Evolutionary conservation across 2,113 vertebrate genomes (phyloP), one percentile per base, ranked within the genome.

Genomic region (Chaetodon trifascialis): DNA sequence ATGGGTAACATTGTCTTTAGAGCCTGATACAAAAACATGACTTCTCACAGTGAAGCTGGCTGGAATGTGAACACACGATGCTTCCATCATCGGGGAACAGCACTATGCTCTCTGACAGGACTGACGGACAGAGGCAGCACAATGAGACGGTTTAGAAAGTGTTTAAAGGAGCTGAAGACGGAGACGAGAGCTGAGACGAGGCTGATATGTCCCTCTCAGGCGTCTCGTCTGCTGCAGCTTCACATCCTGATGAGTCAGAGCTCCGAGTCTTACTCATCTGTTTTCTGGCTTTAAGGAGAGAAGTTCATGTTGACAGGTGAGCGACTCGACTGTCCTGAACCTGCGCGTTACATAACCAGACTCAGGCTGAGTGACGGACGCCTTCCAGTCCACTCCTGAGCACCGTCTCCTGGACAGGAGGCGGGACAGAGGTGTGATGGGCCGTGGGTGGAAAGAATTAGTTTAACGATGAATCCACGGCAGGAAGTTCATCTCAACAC

Each of bases 301-400:
- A 47, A 4, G 19, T 66, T 47, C 42, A 15, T 17, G 46, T 7
- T 65, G 80, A 83, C 80, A 83, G 80, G 67, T 77, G 72, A 83
- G 5, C 17, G 34, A 71, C 47, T 83, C 49, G 16, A n/a, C 30
- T 2, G 55, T 60, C 7, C 64, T 0, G 14, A 23, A 44, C 46
- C 34, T 11, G 14, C 0, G 38, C 0, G 0, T 78, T 78, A 77
- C 14, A 7, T 52, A 77, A 83, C 58, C 0, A 14, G 38, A 4
- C 62, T 23, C 17, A 60, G 21, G 30, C 70, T 11, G 42, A 21
- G 17, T 3, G 66, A 42, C 2, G n/a, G 4, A 56, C 52, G 5
- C 46, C 4, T 34, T 17, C 1, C 9, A 11, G 63, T 67, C 64
- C 14, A 17, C 8, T 36, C 6, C 59, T 38, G 58, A 36, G 8